These are phyloP conservation scores for Fabriciana adippe DNA, from an alignment of 2,888 invertebrate genomes.

Conservation along the genomic window DNA sequence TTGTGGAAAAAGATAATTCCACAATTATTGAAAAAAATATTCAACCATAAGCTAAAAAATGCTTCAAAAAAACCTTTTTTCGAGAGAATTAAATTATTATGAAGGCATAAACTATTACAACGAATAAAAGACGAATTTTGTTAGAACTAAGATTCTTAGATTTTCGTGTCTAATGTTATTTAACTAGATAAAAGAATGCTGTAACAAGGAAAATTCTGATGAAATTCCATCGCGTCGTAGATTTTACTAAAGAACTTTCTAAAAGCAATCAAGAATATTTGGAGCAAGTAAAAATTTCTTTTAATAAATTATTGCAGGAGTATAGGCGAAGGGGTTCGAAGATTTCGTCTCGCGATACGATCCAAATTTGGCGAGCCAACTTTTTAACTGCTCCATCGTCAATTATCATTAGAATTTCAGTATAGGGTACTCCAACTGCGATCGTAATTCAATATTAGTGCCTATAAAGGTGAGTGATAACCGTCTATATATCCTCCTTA, in stretches of 20 bases:
- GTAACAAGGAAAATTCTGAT: slow-evolving; percentile 38
- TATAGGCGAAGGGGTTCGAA: slow-evolving; percentile 41
- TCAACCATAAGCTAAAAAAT: no score
- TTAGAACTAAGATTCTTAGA: slow-evolving; percentile 19
- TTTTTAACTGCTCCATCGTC: slow-evolving; percentile 69
- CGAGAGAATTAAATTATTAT: not conserved
- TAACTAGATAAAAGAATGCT: slow-evolving; percentile 36
- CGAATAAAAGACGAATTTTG: slow-evolving; percentile 4
- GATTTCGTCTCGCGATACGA: slow-evolving; percentile 53
- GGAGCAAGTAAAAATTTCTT: slow-evolving; percentile 44
- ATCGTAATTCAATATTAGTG: slow-evolving; percentile 76
- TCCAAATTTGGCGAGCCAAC: slow-evolving; percentile 70
- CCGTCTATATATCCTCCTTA: slow-evolving; percentile 53
- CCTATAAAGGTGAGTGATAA: slow-evolving; percentile 78
- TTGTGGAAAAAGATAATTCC: no score
- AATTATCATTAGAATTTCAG: slow-evolving; percentile 75
- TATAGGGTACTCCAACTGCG: slow-evolving; percentile 53
- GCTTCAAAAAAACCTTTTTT: not conserved
- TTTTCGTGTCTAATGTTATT: slow-evolving; percentile 27
- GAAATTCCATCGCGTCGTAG: slow-evolving; percentile 37
- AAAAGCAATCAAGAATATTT: slow-evolving; percentile 53
- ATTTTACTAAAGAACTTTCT: slow-evolving; percentile 48
- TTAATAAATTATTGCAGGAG: slow-evolving; percentile 47
- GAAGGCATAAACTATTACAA: not conserved
- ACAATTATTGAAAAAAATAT: no score